Base-by-base conservation (phyloP, 2,113 vertebrate species). In the Crotalus helleri region DNA sequence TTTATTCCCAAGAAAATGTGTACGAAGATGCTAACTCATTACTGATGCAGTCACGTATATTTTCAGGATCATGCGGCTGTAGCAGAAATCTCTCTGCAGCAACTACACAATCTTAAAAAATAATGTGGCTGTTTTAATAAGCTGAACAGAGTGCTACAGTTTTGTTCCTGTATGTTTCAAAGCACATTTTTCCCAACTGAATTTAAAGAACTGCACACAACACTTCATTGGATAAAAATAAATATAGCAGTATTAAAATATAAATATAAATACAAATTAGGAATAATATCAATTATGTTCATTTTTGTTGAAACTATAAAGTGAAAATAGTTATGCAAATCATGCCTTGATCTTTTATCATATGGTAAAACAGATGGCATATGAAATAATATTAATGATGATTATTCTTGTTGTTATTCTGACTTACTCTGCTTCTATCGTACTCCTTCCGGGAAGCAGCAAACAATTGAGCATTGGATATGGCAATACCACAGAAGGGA, bases 371-470 rank as follows among this genome's bases (percentile, higher is more conserved):
- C 49, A 69, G 57, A 8, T 64, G 19, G 4, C 49, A 61, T 21
- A 92, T 64, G 26, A 26, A 2, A 0, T 51, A 44, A 93, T 44
- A n/a, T 17, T 44, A 54, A 91, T 89, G 15, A 15, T 54, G 49
- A 0, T 15, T 15, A 53, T 87, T 26, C 55, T 61, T 17, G 19
- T 15, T 0, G 9, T 3, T 94, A 19, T 51, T 93, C 95, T 49
- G 33, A 97, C 99, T 99, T 97, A 99, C 99, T 97, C 99, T 98
- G 97, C 99, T 99, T 96, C 99, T 98, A 97, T 99, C 99, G 23
- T 99, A 99, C 95, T 99, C 99, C 95, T 99, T 99, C 96, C 99
- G 98, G 33, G 99, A 99, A 92, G 99, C 99, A 87, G 99, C 98
- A 95, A 99, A 99, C 15, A 99, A 98, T 94, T 99, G 99, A 95